phyloP scores from a whole-genome alignment of 30 jellyfish, hydroid and myxozoan species.

The Cassiopea xamachana region DNA sequence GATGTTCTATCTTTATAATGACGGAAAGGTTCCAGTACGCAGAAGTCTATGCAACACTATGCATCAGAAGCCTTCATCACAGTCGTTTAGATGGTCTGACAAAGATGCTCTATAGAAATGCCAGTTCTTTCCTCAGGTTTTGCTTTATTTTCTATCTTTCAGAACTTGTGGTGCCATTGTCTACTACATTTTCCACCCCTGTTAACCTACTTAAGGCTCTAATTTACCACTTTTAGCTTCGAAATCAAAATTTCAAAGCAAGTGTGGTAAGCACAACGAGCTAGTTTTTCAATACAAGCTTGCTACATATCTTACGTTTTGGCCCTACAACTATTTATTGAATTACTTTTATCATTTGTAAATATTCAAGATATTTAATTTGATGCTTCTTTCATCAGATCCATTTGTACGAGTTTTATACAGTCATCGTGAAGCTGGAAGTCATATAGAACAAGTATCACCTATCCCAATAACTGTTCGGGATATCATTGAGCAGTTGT shows the following conservation, averaged over 20 bases:
- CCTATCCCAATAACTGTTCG: slow-evolving; percentile 66
- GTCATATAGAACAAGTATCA: slow-evolving; percentile 66
- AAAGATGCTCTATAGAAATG: too few species aligned
- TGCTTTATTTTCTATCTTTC: too few species aligned
- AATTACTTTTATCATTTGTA: neutral
- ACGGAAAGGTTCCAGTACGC: too few species aligned
- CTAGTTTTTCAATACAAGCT: neutral
- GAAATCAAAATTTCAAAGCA: too few species aligned
- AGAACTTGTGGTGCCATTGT: neutral
- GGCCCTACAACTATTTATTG: too few species aligned
- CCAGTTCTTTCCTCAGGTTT: too few species aligned
- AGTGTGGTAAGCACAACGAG: neutral
- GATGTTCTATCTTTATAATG: too few species aligned
- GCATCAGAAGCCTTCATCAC: too few species aligned
- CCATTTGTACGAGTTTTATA: slow-evolving; percentile 74
- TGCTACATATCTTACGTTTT: neutral
- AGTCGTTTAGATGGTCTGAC: too few species aligned
- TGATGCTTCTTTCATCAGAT: slow-evolving; percentile 34
- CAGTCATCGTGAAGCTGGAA: slow-evolving; percentile 68
- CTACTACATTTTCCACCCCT: too few species aligned
- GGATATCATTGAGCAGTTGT: slow-evolving; percentile 66
- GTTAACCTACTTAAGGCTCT: too few species aligned
- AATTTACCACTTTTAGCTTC: neutral
- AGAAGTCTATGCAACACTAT: too few species aligned
- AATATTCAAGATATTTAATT: neutral